Evolutionary conservation across 2,113 vertebrate species (phyloP), one percentile per base, ranked within the genome.

Genomic region (Phaethon lepturus): DNA sequence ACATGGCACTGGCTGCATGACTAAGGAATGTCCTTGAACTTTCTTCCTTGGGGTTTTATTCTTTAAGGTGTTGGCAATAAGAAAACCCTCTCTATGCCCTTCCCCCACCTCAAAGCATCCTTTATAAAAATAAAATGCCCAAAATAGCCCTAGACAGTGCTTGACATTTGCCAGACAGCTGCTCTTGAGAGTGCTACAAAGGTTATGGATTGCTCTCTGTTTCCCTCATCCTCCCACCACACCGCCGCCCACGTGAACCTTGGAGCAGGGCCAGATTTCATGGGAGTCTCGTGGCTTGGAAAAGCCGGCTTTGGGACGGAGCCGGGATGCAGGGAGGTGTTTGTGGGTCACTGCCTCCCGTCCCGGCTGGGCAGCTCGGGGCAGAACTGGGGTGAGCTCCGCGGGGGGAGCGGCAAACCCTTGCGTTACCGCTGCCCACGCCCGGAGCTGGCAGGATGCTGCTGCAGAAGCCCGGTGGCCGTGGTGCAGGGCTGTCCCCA

Each of bases 91-190:
- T 82, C 69, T 2, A 1, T 73, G 63, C 82, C 91, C 91, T 82
- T 88, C 93, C 93, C 77, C 96, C 87, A 33, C 23, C 81, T 82
- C 58, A 93, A 93, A 58, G 26, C 86, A 80, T 95, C 96, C 87
- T 96, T 96, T 96, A 93, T 95, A 93, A 97, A 97, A 95, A 96
- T 94, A 85, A 98, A 93, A 88, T 96, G 77, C 97, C 88, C 96
- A 92, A 97, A 98, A 97, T 98, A 96, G 87, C 95, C 91, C 85
- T 91, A 97, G 97, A 97, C 92, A 63, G 83, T 71, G 90, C 86
- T 75, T 97, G 96, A 97, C 97, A 95, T 96, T 97, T 97, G 95
- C 97, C 97, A 98, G 96, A 92, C 98, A 98, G 97, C 97, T 98
- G 96, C 94, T 97, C 76, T 90, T 83, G 3, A 73, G 94, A 97